phyloP scores from a whole-genome alignment of 2,113 vertebrate species.

The Rhodinocichla rosea region DNA sequence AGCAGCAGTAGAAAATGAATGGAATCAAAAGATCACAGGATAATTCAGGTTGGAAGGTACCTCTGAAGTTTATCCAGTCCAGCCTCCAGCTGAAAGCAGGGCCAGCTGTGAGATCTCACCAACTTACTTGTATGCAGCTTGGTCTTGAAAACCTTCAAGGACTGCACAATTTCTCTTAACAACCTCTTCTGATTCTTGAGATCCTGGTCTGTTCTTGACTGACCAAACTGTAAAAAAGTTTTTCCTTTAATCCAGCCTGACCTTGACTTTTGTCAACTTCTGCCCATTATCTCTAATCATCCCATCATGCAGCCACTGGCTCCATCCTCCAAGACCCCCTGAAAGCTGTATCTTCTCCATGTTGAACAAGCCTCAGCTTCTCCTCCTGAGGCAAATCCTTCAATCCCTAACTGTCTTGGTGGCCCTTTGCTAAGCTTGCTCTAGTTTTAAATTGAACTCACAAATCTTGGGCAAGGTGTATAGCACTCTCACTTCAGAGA shows the following conservation, averaged over 20 bases:
- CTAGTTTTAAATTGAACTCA: neutral
- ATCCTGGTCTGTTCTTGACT: neutral
- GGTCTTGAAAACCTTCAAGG: neutral
- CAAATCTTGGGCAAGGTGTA: neutral
- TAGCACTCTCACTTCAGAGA: neutral
- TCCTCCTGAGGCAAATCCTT: neutral
- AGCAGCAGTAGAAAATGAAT: neutral
- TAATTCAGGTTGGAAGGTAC: neutral
- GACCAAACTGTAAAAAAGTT: neutral
- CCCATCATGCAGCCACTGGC: rapidly evolving
- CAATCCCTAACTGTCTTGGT: neutral
- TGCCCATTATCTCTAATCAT: neutral
- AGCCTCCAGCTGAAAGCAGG: neutral
- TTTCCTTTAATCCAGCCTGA: neutral
- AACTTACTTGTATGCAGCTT: neutral
- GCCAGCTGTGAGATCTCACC: neutral
- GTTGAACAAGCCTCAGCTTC: neutral
- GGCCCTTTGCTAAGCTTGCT: rapidly evolving
- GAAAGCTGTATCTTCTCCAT: neutral
- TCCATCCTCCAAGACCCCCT: neutral
- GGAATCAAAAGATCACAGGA: neutral
- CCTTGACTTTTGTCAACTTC: neutral
- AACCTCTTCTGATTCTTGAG: neutral
- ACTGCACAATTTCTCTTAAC: neutral
- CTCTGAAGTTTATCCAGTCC: neutral